Percentiles rank a stretch among this genome's conserved stretches.
phyloP scores from a whole-genome alignment of 2,888 invertebrate genomes.

The Mythimna impura region DNA sequence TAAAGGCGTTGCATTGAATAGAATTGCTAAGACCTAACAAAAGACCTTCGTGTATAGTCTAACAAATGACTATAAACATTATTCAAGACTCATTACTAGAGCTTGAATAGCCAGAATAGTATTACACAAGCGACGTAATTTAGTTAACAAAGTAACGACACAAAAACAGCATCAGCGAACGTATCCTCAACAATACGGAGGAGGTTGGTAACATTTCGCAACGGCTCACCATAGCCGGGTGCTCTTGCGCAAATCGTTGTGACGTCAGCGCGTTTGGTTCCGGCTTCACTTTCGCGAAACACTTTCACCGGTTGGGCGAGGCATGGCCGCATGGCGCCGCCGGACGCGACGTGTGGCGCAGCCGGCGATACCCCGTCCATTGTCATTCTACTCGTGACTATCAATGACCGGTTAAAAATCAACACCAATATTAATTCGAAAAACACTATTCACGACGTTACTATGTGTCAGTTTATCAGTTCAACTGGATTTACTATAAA shows the following conservation, averaged over 20 bases:
- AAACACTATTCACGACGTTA: slow-evolving; percentile 58
- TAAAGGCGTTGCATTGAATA: slow-evolving; percentile 49
- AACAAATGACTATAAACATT: slow-evolving; percentile 54
- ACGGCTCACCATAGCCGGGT: slow-evolving; percentile 76
- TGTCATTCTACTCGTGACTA: slow-evolving; percentile 75
- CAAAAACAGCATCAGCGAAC: slow-evolving; percentile 69
- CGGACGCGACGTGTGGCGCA: slow-evolving; percentile 67
- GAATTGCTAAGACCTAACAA: slow-evolving; percentile 41
- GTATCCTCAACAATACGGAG: slow-evolving; percentile 75
- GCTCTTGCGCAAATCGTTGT: slow-evolving; percentile 86
- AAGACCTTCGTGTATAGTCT: slow-evolving; percentile 33
- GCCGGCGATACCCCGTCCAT: slow-evolving; percentile 62
- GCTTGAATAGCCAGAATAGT: slow-evolving; percentile 55
- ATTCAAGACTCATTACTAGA: slow-evolving; percentile 61
- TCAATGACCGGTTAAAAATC: slow-evolving; percentile 73
- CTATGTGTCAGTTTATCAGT: slow-evolving; percentile 26
- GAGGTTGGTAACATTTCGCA: slow-evolving; percentile 84
- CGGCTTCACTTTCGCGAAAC: slow-evolving; percentile 90
- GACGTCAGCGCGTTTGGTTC: slow-evolving; percentile 86
- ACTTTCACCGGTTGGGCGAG: slow-evolving; percentile 85
- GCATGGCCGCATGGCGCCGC: slow-evolving; percentile 72
- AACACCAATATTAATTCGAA: slow-evolving; percentile 75
- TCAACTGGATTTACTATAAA: slow-evolving; percentile 22
- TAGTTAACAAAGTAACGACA: slow-evolving; percentile 65
- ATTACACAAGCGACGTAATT: slow-evolving; percentile 66